Base-by-base conservation (phyloP, 2,888 invertebrate species). In the Drosophila macrothrix region DNA sequence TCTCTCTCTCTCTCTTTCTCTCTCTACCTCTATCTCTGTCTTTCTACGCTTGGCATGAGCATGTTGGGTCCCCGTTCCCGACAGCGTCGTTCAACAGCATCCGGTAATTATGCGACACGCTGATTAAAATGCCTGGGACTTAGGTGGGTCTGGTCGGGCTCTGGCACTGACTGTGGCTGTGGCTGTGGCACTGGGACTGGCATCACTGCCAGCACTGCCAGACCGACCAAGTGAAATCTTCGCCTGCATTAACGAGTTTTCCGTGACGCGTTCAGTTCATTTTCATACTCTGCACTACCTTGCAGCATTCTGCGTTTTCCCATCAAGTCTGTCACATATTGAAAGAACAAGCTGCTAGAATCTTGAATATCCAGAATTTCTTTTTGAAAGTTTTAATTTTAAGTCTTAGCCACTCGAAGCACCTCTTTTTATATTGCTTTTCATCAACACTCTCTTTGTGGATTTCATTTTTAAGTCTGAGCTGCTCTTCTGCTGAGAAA, bases 101-200 rank as follows among this genome's bases (percentile, higher is more conserved):
- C 92, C 92, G 92, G 92, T 92, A 92, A 92, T 92, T 92, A 92
- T 91, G 92, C 92, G 92, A 92, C 92, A 92, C 91, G 91, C 92
- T 92, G 92, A 92, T 92, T 92, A 92, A 92, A 92, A 92, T 92
- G 92, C 79, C 83, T 73, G 87, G 84, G 82, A 73, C 80, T 90
- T 86, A 84, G 84, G 90, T 84, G 84, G 84, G 89, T 84, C 84
- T 88, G 81, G 72, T 71, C 73, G 52, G 67, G 78, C 63, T 58
- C 70, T 62, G 67, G 41, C 49, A 35, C 37, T 55, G 35, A n/a
- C 52, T 43, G 43, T 16, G 29, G 55, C 22, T 35, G 22, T 29
- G 69, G 49, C 50, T 31, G 12, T 41, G 43, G 28, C 56, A 35
- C 52, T 39, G 50, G 12, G 16, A 54, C 33, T 33, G 28, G 1